Base-by-base conservation (phyloP, 2,113 vertebrate genomes). In the Hypanus sabinus region DNA sequence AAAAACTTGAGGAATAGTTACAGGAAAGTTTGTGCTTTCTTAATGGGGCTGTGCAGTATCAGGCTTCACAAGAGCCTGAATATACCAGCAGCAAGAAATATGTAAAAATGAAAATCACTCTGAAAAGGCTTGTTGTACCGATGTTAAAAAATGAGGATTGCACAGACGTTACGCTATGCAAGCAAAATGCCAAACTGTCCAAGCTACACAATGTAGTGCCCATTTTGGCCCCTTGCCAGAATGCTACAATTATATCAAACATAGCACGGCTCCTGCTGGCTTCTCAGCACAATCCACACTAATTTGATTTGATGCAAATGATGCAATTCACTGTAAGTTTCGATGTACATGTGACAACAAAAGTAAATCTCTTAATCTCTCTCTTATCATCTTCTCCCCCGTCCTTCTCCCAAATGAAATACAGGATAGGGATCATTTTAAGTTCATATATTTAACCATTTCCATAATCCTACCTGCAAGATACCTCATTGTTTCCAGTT, bases 401-500 rank as follows among this genome's bases (percentile, higher is more conserved):
- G 3, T 30, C 10, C 20, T 57, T 30, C 9, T 10, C 55, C 8
- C 22, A 60, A 7, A 85, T 57, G 24, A 12, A 57, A 57, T 22
- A 60, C 38, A 81, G 27, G 16, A 65, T 14, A 68, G n/a, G 20
- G 46, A 33, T 20, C 16, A 9, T 90, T 5, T 20, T 11, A 65
- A 92, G 9, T 38, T 75, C 68, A 46, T 16, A 93, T 38, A 5
- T 93, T 93, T 11, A 75, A 73, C 36, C 36, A 70, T 33, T 73
- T 46, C 24, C 91, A 93, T 55, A 24, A 73, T 75, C 91, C 33
- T 97, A 98, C 98, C 98, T 97, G 98, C 98, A 94, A 98, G 96
- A 94, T 98, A 98, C 62, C 98, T 97, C 57, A 99, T 95, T 0
- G 98, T 99, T 80, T 99, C 97, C 60, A 99, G 97, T 94, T 99